Percentiles rank a stretch among this genome's conserved stretches.
These are phyloP conservation scores for Diadophis punctatus DNA, from an alignment of 2,113 vertebrate species.

Conservation along the genomic window DNA sequence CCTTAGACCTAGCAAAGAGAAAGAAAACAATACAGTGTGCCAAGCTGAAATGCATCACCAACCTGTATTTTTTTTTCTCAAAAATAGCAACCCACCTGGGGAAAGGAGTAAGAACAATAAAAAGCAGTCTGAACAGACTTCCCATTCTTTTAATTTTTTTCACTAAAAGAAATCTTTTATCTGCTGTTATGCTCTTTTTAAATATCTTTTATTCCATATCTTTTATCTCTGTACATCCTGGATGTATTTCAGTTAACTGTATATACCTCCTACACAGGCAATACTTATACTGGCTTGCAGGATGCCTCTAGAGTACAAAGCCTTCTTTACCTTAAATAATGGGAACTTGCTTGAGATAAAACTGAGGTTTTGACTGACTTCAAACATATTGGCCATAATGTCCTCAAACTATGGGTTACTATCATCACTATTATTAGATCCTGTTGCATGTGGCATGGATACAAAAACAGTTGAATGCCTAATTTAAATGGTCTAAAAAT, in stretches of 20 bases:
- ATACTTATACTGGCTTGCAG: neutral
- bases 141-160: neutral
- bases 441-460: neutral
- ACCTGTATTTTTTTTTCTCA: neutral
- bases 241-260: neutral
- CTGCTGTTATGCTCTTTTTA: neutral
- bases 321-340: neutral
- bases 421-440: neutral
- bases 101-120: neutral
- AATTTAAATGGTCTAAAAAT: neutral
- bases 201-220: neutral
- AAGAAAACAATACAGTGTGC: neutral
- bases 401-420: neutral
- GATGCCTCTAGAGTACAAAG: neutral
- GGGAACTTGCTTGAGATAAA: neutral
- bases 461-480: neutral
- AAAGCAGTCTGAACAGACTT: neutral
- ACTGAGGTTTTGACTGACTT: neutral
- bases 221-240: neutral
- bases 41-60: neutral
- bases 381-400: neutral
- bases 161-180: neutral
- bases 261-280: neutral
- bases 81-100: neutral
- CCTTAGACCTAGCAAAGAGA: neutral